Evolutionary conservation across 2,113 vertebrate species (phyloP), one percentile per base, ranked within the genome.

Genomic region (Percopsis transmontana): DNA sequence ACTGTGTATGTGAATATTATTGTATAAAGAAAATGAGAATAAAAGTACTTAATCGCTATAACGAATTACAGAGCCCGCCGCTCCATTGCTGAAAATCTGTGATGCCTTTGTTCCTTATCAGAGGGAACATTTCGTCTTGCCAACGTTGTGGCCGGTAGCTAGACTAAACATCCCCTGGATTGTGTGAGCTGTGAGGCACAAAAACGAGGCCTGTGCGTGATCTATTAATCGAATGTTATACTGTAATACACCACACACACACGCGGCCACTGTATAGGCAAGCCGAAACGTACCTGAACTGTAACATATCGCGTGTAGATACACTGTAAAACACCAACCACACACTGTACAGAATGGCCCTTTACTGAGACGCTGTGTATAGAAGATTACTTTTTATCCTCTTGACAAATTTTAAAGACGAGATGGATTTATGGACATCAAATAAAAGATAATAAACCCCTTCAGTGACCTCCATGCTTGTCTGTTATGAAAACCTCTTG

Each of bases 261-360:
- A 33, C 27, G 55, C 24, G 62, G 5, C 83, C 59, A 51, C 40
- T 7, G 44, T 50, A 3, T 2, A n/a, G 72, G 76, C 70, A 11
- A 0, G 13, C 68, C 69, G 79, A 77, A 75, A 73, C 50, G n/a
- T 62, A 21, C 41, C 82, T 66, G 18, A 20, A 74, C 68, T 89
- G 85, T 90, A 93, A 92, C 88, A 89, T 94, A 92, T 92, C 90
- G 68, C 68, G 74, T 90, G 88, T 84, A 91, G 87, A 91, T 88
- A 88, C 82, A 91, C 92, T 93, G 92, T 93, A 91, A 92, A 87
- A 92, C 89, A 87, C 70, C 79, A 79, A 72, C 81, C 55, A 84
- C 55, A 84, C 83, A 85, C 85, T 90, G 88, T 89, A 90, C 83
- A 89, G 87, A 89, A 82, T 71, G 76, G 72, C 76, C 84, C 83